Base-by-base conservation (phyloP, 2,113 vertebrate genomes). In the Myotis davidii region DNA sequence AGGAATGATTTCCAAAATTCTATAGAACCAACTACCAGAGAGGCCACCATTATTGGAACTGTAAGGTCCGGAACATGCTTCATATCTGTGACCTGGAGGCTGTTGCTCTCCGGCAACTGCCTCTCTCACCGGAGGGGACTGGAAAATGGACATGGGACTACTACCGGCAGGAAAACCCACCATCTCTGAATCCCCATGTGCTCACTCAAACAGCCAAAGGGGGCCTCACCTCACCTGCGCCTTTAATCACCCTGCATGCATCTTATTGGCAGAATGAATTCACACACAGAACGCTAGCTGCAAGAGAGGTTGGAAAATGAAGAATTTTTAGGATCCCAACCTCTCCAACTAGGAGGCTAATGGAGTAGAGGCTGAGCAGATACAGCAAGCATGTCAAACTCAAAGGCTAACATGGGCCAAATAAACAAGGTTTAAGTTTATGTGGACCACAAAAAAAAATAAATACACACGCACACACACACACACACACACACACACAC, bases 301-400 rank as follows among this genome's bases (percentile, higher is more conserved):
- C 74, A 74, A 92, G 70, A 59, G 81, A 96, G 45, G 92, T 94
- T 73, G 61, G 73, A 76, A 95, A 64, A 50, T 70, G 39, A 84
- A 74, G 25, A 6, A 7, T 21, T 61, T 34, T 67, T 34, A 12
- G 25, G 37, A 74, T 73, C 39, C 52, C 2, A 56, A 1, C 10
- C 48, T 64, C 61, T 67, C 23, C 37, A 48, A 1, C 34, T 52
- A 48, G 54, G 50, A 78, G 34, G 20, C 13, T 11, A 32, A 16
- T 45, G 56, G 73, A 67, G 34, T 2, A 61, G 14, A 89, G 59
- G 4, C 69, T 65, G 32, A 72, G 11, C 5, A 2, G 73, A 61
- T 3, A 7, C 9, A 39, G 29, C 21, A 59, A 9, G 21, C 56
- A 3, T 59, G 56, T 59, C 56, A 10, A 56, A 56, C 54, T 56